Evolutionary conservation across 2,113 vertebrate genomes (phyloP).

Genomic region (Tenrec ecaudatus): DNA sequence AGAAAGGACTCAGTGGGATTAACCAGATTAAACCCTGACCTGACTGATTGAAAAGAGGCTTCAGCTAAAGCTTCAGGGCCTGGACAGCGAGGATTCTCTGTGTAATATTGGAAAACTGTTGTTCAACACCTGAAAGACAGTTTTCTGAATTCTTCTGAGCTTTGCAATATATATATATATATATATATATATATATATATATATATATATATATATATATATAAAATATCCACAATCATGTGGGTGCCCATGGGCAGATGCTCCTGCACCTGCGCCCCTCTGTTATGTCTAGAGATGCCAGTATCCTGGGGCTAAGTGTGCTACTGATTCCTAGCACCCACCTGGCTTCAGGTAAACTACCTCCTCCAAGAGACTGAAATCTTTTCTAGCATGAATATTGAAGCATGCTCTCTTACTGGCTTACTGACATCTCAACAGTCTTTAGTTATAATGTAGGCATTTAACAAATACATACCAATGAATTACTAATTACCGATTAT

Average conservation of each 20-base stretch:
- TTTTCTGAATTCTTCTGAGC: slow-evolving; percentile 52
- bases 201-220: no score
- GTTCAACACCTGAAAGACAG: not conserved
- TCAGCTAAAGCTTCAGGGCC: slow-evolving; percentile 19
- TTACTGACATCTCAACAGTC: slow-evolving; percentile 44
- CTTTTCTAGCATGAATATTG: slow-evolving; percentile 15
- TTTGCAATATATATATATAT: not conserved
- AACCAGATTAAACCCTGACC: slow-evolving; percentile 25
- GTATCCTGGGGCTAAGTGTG: slow-evolving; percentile 37
- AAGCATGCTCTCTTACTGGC: slow-evolving; percentile 23
- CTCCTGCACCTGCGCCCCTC: not conserved
- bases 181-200: no score
- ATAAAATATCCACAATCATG: not conserved
- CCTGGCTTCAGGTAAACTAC: slow-evolving; percentile 49
- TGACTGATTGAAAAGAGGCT: slow-evolving; percentile 1
- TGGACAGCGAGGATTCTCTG: not conserved
- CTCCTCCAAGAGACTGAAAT: slow-evolving; percentile 46
- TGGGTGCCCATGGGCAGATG: slow-evolving; percentile 6
- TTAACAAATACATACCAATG: slow-evolving; percentile 63
- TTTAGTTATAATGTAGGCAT: slow-evolving; percentile 52
- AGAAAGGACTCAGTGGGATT: slow-evolving; percentile 11
- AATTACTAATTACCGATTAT: slow-evolving; percentile 64
- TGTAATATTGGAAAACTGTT: not conserved
- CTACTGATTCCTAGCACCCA: slow-evolving; percentile 57
- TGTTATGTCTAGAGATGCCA: not conserved